Evolutionary conservation across 1,140 invertebrate species (phyloP).

Genomic region (Papilio polytes): DNA sequence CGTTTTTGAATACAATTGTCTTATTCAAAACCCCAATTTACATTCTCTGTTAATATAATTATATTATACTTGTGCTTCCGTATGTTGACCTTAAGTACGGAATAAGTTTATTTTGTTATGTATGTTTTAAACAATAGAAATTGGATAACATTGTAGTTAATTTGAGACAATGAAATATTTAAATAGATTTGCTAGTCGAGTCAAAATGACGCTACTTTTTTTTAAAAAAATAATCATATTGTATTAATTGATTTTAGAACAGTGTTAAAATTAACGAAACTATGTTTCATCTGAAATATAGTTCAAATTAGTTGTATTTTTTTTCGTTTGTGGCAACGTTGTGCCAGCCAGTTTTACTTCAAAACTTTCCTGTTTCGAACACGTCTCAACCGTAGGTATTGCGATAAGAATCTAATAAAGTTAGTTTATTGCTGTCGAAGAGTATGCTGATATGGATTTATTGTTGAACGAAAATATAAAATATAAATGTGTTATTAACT

Average conservation of each 20-base stretch:
- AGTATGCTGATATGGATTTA: constrained; percentile 25
- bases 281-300: background rate
- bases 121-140: constrained; percentile 12
- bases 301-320: constrained; percentile 9
- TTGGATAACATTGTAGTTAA: constrained; percentile 7
- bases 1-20: too few relatives aligned
- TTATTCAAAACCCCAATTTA: background rate
- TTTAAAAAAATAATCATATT: background rate
- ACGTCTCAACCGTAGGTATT: constrained; percentile 20
- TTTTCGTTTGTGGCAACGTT: background rate
- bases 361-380: constrained; percentile 32
- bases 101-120: background rate
- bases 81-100: background rate
- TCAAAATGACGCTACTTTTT: background rate
- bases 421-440: constrained; percentile 32
- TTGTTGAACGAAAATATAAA: constrained; percentile 14
- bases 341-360: background rate
- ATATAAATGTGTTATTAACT: background rate
- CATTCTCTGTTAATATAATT: background rate
- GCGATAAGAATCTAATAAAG: constrained; percentile 39
- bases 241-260: background rate
- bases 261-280: background rate
- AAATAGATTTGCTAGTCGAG: constrained; percentile 2
- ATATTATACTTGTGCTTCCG: background rate
- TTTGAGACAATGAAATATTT: background rate